Evolutionary conservation across 2,888 invertebrate genomes (phyloP).

Genomic region (Fragum whitleyi): DNA sequence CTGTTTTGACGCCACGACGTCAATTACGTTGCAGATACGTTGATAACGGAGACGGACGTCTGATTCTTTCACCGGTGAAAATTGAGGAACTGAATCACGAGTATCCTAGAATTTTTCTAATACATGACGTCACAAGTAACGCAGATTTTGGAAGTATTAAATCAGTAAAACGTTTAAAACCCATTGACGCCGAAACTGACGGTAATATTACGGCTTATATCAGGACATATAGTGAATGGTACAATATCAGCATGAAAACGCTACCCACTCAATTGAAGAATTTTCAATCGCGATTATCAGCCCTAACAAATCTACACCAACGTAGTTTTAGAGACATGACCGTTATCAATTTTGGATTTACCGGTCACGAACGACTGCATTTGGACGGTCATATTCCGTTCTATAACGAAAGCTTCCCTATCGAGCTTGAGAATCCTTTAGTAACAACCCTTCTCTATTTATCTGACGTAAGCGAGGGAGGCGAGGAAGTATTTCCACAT

Average conservation of each 20-base stretch:
- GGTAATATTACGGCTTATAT: not conserved
- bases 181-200: not conserved
- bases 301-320: not conserved
- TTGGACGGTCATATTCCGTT: not conserved
- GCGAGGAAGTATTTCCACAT: slow-evolving; percentile 5
- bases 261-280: not conserved
- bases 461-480: not conserved
- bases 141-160: not conserved
- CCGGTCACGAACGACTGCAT: not conserved
- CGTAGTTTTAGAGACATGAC: not conserved
- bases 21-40: not conserved
- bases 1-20: not conserved
- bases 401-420: not conserved
- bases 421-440: not conserved
- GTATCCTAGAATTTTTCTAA: not conserved
- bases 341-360: not conserved
- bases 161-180: not conserved
- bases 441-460: not conserved
- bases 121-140: slow-evolving; percentile 2
- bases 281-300: not conserved
- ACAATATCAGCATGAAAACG: not conserved
- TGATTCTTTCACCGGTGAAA: slow-evolving; percentile 10
- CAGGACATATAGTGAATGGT: not conserved
- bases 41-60: slow-evolving; percentile 3
- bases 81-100: slow-evolving; percentile 5